Base-by-base conservation (phyloP, 92 coral and sea anemone genomes). In the Paramuricea clavata region DNA sequence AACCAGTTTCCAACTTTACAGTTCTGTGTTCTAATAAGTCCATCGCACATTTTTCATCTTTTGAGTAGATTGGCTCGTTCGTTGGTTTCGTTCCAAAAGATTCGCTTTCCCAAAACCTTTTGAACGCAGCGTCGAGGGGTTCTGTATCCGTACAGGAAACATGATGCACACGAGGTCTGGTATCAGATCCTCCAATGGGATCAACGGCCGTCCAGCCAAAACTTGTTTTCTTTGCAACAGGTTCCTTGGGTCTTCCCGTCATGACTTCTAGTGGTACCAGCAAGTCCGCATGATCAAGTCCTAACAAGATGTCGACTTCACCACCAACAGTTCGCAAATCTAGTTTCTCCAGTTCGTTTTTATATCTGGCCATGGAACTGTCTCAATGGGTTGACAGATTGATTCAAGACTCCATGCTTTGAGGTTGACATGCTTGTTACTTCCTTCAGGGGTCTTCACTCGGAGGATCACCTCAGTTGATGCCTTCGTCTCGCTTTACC, bases 11-110 rank as follows among this genome's bases (percentile, higher is more conserved):
- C 6, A 81, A 26, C 21, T 81, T 90, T 23, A 16, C n/a, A 10
- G 85, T 92, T 17, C 81, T 85, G 23, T 21, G 81, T 49, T 85
- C 85, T 21, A 89, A 27, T 19, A 67, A 79, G n/a, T 89, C 86
- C 41, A 92, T 34, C 17, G 94, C 94, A 17, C 32, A n/a, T 32
- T 76, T 32, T 31, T 76, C 81, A 12, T 76, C 82, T 12, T 77
- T 77, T 13, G 82, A 27, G 47, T 77, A 77, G 23, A 0, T 8
- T 33, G 82, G 82, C n/a, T 26, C n/a, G 22, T 54, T 56, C 16
- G 69, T 26, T n/a, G 69, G 0, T 15, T 77, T 77, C 0, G 82
- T 77, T 9, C 82, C 82, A 28, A 50, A 77, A 0, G 82, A 77
- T 60, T 77, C 69, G 31, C 82, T 77, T 1, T 77, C 47, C 68